Evolutionary conservation across 2,888 invertebrate genomes (phyloP), one percentile per base, ranked within the genome.

Genomic region (Drosophila rubida): DNA sequence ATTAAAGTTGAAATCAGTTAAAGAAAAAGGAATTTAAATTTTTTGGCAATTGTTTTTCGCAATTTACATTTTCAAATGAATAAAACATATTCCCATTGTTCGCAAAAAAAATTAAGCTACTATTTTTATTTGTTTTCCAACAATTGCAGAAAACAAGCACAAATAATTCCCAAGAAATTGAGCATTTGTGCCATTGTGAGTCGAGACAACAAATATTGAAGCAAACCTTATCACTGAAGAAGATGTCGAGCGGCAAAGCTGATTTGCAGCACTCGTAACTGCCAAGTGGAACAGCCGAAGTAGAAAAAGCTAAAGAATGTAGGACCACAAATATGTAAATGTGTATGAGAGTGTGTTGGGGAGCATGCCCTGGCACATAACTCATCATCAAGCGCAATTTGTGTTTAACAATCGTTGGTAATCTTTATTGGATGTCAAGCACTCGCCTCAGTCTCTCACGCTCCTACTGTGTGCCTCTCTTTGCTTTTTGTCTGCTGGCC

Each of bases 371-470:
- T 49, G 60, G 60, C 54, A 61, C 73, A 73, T 78, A 84, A 81
- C 79, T 81, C 81, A 78, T 82, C 84, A 81, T 81, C 79, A 79
- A 75, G 77, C 84, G 69, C 84, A 79, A 82, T 82, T 82, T 82
- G 84, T 84, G 84, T 84, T 84, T 82, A 82, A 82, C 81, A 84
- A 82, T 84, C 84, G 79, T 82, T 72, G 81, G 81, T 81, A 81
- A 82, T 82, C 84, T 82, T 82, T 84, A 82, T 82, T 81, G 81
- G 81, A 84, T 84, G 81, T 83, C 81, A 68, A 64, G 84, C 73
- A 63, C 53, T 44, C 32, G 60, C 51, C 54, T 13, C 59, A 19
- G 19, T 59, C 44, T 32, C n/a, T 32, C 32, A 4, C 4, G 11
- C n/a, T n/a, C 41, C 8, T 5, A 9, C 7, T 27, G 9, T 5